A percentile compares a stretch with the other conserved stretches of the same genome.
Conservation (phyloP, 2,888 invertebrate genomes). For the Drosophila rellima region DNA sequence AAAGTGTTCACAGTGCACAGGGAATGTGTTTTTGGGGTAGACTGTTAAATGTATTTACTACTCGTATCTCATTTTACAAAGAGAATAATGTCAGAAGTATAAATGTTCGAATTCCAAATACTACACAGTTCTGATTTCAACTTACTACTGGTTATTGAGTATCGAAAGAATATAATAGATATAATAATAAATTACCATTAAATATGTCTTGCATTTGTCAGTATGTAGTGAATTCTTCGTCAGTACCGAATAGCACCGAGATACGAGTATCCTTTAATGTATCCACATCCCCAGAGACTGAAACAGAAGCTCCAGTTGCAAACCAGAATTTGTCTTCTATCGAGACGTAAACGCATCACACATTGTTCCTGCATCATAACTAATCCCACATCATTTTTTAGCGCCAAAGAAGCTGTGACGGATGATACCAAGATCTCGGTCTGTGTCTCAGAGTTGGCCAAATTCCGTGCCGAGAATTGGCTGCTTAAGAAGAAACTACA, state of each 20-base stretch:
- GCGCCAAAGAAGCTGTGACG: constrained; percentile 8
- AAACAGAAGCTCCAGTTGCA: not conserved
- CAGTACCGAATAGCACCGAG: not conserved
- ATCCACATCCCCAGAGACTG: not conserved
- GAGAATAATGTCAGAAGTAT: constrained; percentile 1
- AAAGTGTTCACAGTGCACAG: constrained; percentile 63
- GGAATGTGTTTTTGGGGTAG: not conserved
- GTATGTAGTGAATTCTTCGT: constrained; percentile 32
- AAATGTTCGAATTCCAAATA: not conserved
- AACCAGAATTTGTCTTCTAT: not conserved
- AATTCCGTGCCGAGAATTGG: constrained; percentile 80
- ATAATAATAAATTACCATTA: constrained; percentile 6
- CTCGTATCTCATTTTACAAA: constrained; percentile 1
- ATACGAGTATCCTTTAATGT: constrained; percentile 3
- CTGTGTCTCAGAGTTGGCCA: constrained; percentile 76
- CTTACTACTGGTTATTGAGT: not conserved
- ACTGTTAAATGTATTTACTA: constrained; percentile 31
- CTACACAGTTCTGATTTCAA: constrained; percentile 9
- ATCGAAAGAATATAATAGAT: not conserved
- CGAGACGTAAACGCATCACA: constrained; percentile 16
- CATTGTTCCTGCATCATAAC: not conserved
- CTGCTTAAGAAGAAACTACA: constrained; percentile 73
- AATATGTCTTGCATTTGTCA: constrained; percentile 66
- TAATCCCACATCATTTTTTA: not conserved
- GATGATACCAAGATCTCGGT: constrained; percentile 37